Conservation (phyloP, 2,888 invertebrate species). For the Drosophila demipolita region DNA sequence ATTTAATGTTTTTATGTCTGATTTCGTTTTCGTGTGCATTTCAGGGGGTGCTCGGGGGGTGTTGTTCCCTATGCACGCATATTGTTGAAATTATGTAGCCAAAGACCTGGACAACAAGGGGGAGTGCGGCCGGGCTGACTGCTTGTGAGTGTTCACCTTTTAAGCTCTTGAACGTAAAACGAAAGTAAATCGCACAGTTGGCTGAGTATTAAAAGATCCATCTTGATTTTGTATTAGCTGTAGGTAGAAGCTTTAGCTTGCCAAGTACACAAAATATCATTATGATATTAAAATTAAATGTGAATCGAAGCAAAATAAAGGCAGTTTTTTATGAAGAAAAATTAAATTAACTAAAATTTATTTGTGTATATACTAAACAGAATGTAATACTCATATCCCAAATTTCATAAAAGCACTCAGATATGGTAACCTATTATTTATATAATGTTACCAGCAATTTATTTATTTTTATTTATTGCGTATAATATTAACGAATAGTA, state of each 20-base stretch:
- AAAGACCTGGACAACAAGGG: constrained; percentile 31
- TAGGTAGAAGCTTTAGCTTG: neutral
- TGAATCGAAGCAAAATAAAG: too few relatives aligned
- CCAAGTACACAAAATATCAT: neutral
- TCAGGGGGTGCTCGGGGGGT: constrained; percentile 33
- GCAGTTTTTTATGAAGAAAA: neutral
- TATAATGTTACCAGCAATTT: neutral
- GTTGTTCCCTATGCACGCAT: constrained; percentile 72
- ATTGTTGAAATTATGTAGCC: constrained; percentile 83
- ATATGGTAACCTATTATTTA: neutral
- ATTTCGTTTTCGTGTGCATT: constrained; percentile 70
- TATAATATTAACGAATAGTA: neutral
- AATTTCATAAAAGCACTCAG: neutral
- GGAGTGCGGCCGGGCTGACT: constrained; percentile 13
- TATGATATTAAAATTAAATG: neutral
- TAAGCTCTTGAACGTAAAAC: constrained; percentile 48
- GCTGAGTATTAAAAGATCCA: neutral
- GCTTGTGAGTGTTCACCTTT: constrained; percentile 66
- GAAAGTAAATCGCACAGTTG: constrained; percentile 49
- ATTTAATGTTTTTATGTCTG: constrained; percentile 83
- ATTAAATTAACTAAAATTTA: neutral
- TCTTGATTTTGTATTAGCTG: neutral
- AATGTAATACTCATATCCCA: rapidly evolving
- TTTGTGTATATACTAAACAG: neutral
- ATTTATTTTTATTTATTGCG: neutral